phyloP scores from a whole-genome alignment of 2,113 vertebrate genomes.

The Chlamydotis undulata region DNA sequence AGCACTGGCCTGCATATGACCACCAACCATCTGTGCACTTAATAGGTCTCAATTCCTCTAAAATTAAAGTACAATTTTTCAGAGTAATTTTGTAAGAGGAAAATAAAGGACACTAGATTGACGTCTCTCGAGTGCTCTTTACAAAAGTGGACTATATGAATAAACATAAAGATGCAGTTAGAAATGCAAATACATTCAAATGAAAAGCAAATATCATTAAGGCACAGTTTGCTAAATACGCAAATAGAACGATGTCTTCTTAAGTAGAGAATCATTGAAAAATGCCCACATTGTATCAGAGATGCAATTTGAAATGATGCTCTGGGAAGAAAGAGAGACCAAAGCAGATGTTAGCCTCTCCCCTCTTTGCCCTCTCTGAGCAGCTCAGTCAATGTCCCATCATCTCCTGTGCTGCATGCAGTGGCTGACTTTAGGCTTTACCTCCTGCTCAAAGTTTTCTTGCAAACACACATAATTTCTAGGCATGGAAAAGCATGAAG shows the following conservation, averaged over 20 bases:
- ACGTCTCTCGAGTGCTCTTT: neutral
- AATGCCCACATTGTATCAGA: neutral
- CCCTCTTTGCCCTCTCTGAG: neutral
- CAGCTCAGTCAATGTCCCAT: rapidly evolving
- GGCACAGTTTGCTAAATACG: neutral
- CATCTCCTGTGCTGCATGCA: rapidly evolving
- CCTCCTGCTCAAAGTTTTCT: neutral
- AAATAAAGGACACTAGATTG: neutral
- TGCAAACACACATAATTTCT: neutral
- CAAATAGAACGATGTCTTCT: neutral
- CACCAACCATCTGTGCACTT: slow-evolving; percentile 85
- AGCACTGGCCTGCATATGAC: slow-evolving; percentile 86
- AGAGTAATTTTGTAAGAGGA: neutral
- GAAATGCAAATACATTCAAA: neutral
- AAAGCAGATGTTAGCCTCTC: neutral
- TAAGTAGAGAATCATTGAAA: neutral
- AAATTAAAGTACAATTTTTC: neutral
- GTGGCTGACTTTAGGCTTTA: neutral
- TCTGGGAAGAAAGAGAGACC: neutral
- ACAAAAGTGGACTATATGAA: neutral
- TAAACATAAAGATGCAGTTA: neutral
- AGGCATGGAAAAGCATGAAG: neutral
- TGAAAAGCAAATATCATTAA: neutral
- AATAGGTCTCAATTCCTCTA: slow-evolving; percentile 40
- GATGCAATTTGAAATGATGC: neutral